Conservation (phyloP, 2,797 vertebrate species). For the Coendou prehensilis region DNA sequence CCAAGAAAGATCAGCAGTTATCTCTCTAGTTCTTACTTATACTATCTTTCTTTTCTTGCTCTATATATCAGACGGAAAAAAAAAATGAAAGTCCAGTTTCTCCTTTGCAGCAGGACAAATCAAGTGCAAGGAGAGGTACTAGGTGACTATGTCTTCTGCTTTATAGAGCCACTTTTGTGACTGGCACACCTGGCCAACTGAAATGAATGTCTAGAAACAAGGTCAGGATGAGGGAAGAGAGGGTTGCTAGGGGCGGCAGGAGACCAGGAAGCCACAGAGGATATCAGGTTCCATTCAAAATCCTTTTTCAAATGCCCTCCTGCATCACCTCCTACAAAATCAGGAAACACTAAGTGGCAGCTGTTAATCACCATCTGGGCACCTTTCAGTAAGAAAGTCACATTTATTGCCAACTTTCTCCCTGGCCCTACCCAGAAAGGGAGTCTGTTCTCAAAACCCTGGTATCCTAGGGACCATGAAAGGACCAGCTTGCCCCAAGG, state of each 20-base stretch:
- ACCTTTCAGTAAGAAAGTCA: slow-evolving; percentile 43
- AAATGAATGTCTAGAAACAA: slow-evolving; percentile 39
- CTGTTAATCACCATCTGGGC: slow-evolving; percentile 21
- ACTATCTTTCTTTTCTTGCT: background rate
- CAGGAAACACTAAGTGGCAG: background rate
- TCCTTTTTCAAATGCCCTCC: background rate
- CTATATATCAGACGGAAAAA: slow-evolving; percentile 47
- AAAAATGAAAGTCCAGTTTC: slow-evolving; percentile 8
- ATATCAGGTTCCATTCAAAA: background rate
- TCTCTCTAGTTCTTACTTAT: slow-evolving; percentile 35
- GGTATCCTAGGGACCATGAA: slow-evolving; percentile 22
- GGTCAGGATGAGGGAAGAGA: background rate
- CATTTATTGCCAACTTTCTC: slow-evolving; percentile 17
- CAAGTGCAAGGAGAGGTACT: background rate
- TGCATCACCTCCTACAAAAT: background rate
- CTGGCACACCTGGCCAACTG: background rate
- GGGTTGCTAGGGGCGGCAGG: background rate
- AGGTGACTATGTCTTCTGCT: background rate
- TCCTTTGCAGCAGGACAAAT: slow-evolving; percentile 43
- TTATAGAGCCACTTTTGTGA: background rate
- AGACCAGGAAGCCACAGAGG: background rate
- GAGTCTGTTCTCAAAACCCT: background rate
- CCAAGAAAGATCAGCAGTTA: background rate
- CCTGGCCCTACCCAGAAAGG: background rate
- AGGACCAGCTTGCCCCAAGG: background rate